Conservation (phyloP, 2,113 vertebrate genomes). For the Sisor rabdophorus region DNA sequence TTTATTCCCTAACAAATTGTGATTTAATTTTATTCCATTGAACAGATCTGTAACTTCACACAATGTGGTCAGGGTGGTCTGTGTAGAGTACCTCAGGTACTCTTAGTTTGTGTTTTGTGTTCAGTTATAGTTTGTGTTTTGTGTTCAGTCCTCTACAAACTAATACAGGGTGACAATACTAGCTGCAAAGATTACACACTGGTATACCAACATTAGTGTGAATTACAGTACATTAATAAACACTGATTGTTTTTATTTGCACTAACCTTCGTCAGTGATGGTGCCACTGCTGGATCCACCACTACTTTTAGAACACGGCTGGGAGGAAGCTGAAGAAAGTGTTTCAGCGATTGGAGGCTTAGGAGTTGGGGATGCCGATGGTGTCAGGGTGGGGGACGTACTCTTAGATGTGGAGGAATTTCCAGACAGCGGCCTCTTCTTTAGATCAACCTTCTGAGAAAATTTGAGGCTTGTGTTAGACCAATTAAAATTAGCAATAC, state of each 20-base stretch:
- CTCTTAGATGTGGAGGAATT: constrained; percentile 94
- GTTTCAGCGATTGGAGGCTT: constrained; percentile 73
- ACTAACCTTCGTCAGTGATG: constrained; percentile 89
- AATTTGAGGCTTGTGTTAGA: background rate
- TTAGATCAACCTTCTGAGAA: constrained; percentile 79
- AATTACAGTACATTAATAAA: background rate
- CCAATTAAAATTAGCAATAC: background rate
- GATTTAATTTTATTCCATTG: background rate
- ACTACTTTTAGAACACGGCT: constrained; percentile 88
- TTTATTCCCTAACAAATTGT: background rate
- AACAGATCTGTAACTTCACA: background rate
- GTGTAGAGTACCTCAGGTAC: background rate
- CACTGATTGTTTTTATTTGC: background rate
- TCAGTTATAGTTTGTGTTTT: background rate
- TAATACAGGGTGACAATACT: background rate
- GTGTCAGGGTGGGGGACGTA: constrained; percentile 94
- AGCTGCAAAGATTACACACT: background rate
- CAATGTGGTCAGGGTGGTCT: background rate
- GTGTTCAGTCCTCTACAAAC: background rate
- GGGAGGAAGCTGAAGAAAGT: constrained; percentile 82
- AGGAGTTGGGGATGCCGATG: constrained; percentile 77
- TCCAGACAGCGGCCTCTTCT: constrained; percentile 81
- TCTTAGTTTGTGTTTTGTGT: background rate
- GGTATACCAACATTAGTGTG: background rate
- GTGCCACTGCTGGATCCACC: constrained; percentile 96